These are phyloP conservation scores for Callospermophilus lateralis DNA, from an alignment of 2,113 vertebrate genomes.

Conservation along the genomic window DNA sequence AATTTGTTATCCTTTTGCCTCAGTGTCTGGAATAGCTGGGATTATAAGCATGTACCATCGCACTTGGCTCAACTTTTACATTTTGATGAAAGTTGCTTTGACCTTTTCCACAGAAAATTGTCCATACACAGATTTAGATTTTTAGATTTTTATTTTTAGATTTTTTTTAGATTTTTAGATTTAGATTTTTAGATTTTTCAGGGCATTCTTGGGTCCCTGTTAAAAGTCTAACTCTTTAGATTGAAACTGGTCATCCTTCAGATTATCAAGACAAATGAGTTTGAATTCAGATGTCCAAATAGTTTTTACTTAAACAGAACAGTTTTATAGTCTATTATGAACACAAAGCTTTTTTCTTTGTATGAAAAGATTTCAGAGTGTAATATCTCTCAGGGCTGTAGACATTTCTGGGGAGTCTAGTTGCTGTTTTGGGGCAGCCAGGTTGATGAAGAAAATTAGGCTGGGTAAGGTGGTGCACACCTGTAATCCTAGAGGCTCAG, in stretches of 20 bases:
- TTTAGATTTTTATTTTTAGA: too few species aligned
- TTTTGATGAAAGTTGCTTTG: slow-evolving; percentile 46
- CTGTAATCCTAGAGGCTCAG: too few species aligned
- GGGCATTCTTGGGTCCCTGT: not conserved
- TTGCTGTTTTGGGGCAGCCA: slow-evolving; percentile 67
- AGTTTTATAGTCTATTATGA: slow-evolving; percentile 56
- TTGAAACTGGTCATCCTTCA: slow-evolving; percentile 42
- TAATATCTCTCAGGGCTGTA: slow-evolving; percentile 69
- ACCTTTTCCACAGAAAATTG: not conserved
- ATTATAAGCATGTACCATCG: not conserved
- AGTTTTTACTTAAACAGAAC: slow-evolving; percentile 66
- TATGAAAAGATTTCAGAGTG: slow-evolving; percentile 63
- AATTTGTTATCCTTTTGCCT: not conserved
- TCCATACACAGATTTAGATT: too few species aligned
- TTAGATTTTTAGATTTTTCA: slow-evolving; percentile 45
- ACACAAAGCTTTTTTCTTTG: slow-evolving; percentile 69
- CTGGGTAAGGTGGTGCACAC: not conserved
- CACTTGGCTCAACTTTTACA: not conserved
- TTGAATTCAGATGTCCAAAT: slow-evolving; percentile 55
- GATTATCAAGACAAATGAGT: slow-evolving; percentile 61
- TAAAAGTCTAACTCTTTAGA: not conserved
- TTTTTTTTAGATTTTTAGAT: too few species aligned
- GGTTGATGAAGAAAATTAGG: slow-evolving; percentile 63
- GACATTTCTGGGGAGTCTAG: slow-evolving; percentile 72
- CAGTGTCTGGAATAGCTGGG: not conserved